phyloP scores from a whole-genome alignment of 92 coral and sea anemone genomes.

The Umimayanthus chanpuru region DNA sequence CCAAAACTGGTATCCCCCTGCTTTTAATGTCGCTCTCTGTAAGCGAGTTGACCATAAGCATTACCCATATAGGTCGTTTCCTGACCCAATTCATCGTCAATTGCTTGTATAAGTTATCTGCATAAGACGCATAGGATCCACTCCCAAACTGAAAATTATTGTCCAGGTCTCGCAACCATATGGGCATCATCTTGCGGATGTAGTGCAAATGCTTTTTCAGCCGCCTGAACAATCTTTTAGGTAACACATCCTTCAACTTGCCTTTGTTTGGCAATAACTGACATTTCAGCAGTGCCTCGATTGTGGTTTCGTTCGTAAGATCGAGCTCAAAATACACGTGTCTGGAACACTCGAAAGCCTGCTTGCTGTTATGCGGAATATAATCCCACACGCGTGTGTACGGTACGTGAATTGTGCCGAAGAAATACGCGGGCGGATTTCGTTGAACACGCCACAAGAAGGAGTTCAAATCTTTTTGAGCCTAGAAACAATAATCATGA shows the following conservation, averaged over 20 bases:
- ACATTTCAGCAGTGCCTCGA: constrained; percentile 84
- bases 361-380: constrained; percentile 92
- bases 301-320: constrained; percentile 73
- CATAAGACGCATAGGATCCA: constrained; percentile 65
- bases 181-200: constrained; percentile 78
- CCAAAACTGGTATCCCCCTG: constrained; percentile 89
- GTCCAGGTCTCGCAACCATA: constrained; percentile 70
- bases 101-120: constrained; percentile 72
- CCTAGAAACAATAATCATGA: constrained; percentile 67
- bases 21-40: constrained; percentile 90
- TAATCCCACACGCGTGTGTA: constrained; percentile 98
- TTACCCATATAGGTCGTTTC: constrained; percentile 97
- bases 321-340: constrained; percentile 96
- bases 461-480: constrained; percentile 82
- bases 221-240: constrained; percentile 75
- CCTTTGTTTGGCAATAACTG: constrained; percentile 86
- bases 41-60: constrained; percentile 92
- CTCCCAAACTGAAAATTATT: constrained; percentile 47
- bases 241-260: constrained; percentile 63
- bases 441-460: constrained; percentile 89
- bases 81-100: constrained; percentile 89
- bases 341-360: constrained; percentile 80
- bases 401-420: constrained; percentile 97
- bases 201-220: constrained; percentile 78
- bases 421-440: constrained; percentile 93